phyloP scores from a whole-genome alignment of 30 jellyfish, hydroid and myxozoan species.

The Hydractinia echinata region DNA sequence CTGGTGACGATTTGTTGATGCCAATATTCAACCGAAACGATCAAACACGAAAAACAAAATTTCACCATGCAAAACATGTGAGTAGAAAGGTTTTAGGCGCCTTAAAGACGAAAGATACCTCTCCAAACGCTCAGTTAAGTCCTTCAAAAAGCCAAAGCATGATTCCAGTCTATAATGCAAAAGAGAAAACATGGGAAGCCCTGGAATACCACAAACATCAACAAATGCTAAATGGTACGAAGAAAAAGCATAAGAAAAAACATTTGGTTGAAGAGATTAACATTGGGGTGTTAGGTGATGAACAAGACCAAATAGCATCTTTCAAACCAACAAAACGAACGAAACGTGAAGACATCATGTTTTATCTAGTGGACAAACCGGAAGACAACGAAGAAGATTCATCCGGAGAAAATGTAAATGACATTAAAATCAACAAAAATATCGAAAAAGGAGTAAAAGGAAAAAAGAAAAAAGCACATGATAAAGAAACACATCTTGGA shows the following conservation, averaged over 20 bases:
- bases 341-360: constrained; percentile 6
- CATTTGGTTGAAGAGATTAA: background rate
- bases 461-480: background rate
- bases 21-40: background rate
- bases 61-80: background rate
- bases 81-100: background rate
- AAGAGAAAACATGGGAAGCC: constrained; percentile 34
- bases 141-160: background rate
- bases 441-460: background rate
- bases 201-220: background rate
- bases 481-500: background rate
- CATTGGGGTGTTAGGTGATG: constrained; percentile 16
- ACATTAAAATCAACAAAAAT: background rate
- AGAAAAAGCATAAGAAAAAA: constrained; percentile 3
- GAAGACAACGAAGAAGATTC: background rate
- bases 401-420: background rate
- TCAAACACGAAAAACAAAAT: background rate
- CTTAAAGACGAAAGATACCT: background rate
- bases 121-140: background rate
- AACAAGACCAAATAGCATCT: background rate
- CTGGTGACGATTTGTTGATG: background rate
- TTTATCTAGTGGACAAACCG: background rate
- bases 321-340: background rate
- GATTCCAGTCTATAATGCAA: constrained; percentile 6
- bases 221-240: background rate